Percentiles rank a stretch among this genome's conserved stretches.
Conservation (phyloP, 2,888 invertebrate genomes). For the Alentia gelatinosa region DNA sequence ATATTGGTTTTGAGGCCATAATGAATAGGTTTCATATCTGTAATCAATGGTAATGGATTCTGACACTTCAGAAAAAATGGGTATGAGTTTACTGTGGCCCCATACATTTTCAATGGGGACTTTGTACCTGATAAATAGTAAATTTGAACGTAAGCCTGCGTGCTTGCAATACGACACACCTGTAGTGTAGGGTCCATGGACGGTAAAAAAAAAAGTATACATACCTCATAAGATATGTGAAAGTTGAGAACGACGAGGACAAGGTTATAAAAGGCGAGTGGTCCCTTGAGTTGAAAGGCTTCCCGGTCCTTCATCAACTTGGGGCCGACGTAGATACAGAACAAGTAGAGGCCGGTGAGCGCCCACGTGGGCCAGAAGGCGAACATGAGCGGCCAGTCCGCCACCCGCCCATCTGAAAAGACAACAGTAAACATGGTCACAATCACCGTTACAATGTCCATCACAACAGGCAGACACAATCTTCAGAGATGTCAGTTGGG, state of each 20-base stretch:
- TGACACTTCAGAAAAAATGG: too few relatives aligned
- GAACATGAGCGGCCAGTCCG: slow-evolving; percentile 79
- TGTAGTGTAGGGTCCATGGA: neutral
- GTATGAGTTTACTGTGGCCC: too few relatives aligned
- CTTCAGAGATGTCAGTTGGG: too few relatives aligned
- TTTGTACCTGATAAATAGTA: too few relatives aligned
- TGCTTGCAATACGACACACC: neutral
- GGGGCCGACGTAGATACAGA: slow-evolving; percentile 74
- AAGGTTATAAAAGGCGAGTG: slow-evolving; percentile 77
- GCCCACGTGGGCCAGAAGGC: slow-evolving; percentile 76
- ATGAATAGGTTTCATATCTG: too few relatives aligned
- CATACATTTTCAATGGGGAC: too few relatives aligned
- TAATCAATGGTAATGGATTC: too few relatives aligned
- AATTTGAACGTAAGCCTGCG: neutral
- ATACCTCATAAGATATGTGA: slow-evolving; percentile 79
- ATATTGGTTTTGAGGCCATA: too few relatives aligned
- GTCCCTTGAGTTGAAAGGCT: slow-evolving; percentile 72
- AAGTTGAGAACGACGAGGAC: slow-evolving; percentile 77
- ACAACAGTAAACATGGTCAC: neutral
- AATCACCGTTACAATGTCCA: neutral
- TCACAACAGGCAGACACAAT: neutral
- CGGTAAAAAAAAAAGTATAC: slow-evolving; percentile 54
- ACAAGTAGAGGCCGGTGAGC: slow-evolving; percentile 75
- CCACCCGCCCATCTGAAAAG: slow-evolving; percentile 72
- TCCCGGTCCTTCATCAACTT: slow-evolving; percentile 76